A percentile compares a stretch with the other conserved stretches of the same genome.
Evolutionary conservation across 2,888 invertebrate genomes (phyloP).

Genomic region (Sphecodes monilicornis): DNA sequence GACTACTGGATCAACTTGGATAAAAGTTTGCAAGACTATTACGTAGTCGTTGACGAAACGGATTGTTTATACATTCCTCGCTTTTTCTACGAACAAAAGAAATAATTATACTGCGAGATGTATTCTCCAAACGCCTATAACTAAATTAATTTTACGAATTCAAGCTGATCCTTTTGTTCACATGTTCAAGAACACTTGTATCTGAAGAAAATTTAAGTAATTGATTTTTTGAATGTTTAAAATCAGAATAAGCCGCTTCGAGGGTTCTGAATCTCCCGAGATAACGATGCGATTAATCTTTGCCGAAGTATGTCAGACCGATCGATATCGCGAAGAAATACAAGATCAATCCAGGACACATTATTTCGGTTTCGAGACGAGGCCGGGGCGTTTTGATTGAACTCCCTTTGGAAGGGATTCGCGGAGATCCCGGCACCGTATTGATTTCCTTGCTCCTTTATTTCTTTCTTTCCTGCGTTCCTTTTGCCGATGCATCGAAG

Average conservation of each 20-base stretch:
- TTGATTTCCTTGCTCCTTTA: slow-evolving; percentile 3
- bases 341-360: slow-evolving; percentile 23
- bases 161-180: too few species aligned
- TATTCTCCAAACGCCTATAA: too few species aligned
- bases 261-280: slow-evolving; percentile 8
- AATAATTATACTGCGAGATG: too few species aligned
- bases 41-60: too few species aligned
- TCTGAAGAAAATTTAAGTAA: too few species aligned
- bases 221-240: neutral
- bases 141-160: too few species aligned
- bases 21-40: too few species aligned
- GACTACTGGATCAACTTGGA: too few species aligned
- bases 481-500: neutral
- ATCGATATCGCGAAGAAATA: slow-evolving; percentile 38
- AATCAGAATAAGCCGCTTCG: slow-evolving; percentile 28
- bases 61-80: too few species aligned
- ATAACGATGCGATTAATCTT: slow-evolving; percentile 53
- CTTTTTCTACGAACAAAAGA: too few species aligned
- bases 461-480: neutral
- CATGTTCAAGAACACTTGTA: too few species aligned
- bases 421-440: slow-evolving; percentile 1
- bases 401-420: slow-evolving; percentile 5
- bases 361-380: slow-evolving; percentile 17
- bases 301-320: slow-evolving; percentile 33
- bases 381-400: slow-evolving; percentile 10